Conservation (phyloP, 2,797 vertebrate genomes). For the Lepus oiostolus region DNA sequence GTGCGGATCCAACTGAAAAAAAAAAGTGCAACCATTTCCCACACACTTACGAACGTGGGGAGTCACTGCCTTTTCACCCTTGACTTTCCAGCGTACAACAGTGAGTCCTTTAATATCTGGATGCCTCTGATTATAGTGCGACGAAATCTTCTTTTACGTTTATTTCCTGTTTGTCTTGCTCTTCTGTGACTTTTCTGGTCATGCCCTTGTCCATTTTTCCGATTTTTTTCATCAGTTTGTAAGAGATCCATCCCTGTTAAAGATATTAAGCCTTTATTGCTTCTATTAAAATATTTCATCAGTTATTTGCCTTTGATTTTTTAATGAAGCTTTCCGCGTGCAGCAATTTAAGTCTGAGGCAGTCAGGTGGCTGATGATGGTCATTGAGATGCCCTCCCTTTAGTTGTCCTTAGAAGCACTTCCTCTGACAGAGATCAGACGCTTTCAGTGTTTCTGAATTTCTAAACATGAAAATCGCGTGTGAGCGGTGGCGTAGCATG, state of each 20-base stretch:
- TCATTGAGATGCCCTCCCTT: constrained; percentile 25
- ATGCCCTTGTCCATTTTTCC: constrained; percentile 59
- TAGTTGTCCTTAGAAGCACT: constrained; percentile 33
- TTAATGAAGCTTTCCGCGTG: constrained; percentile 59
- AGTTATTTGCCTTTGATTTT: constrained; percentile 71
- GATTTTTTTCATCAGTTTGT: constrained; percentile 54
- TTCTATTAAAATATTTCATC: constrained; percentile 61
- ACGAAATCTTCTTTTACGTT: constrained; percentile 67
- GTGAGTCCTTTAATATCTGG: constrained; percentile 54
- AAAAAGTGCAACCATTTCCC: neutral
- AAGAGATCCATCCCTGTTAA: constrained; percentile 66
- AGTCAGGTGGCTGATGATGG: neutral
- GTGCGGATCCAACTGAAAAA: neutral
- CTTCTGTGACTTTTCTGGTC: constrained; percentile 64
- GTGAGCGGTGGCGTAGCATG: neutral
- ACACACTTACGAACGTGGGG: neutral
- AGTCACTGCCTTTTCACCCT: constrained; percentile 40
- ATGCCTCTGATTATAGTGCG: constrained; percentile 70
- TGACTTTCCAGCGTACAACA: constrained; percentile 25
- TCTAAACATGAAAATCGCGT: constrained; percentile 19
- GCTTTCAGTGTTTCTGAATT: constrained; percentile 2
- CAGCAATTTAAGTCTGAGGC: constrained; percentile 48
- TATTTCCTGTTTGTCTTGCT: constrained; percentile 36
- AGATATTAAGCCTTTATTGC: constrained; percentile 60
- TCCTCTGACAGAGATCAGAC: constrained; percentile 52